Base-by-base conservation (phyloP, 2,888 invertebrate genomes). In the Antitype chi region DNA sequence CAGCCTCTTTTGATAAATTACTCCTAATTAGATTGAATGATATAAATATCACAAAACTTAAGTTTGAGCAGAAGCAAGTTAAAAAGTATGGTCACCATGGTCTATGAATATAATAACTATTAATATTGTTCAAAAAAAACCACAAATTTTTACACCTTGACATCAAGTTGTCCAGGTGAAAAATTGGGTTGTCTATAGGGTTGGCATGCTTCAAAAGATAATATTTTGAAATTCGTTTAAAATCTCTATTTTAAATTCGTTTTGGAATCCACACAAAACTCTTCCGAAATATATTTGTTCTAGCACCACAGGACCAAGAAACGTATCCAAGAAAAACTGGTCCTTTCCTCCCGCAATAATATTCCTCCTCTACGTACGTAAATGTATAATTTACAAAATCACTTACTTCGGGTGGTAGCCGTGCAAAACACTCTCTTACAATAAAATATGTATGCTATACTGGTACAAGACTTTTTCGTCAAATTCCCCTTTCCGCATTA, bases 321-420 rank as follows among this genome's bases (percentile, higher is more conserved):
- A 20, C 9, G 23, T 15, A 23, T n/a, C 1, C 23, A 15, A 20
- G 13, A n/a, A 72, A 78, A 71, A 32, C 11, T 47, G 23, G 52
- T 53, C 25, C 17, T 59, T 75, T 55, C 28, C 13, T n/a, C 53
- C 55, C 32, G 60, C 38, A 68, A 76, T 73, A 70, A 74, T 60
- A 75, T 87, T 72, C 64, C 3, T 47, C n/a, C 55, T 57, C 75
- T 70, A 52, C 76, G 77, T 84, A 78, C 74, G 55, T 57, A 73
- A 80, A 86, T 86, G 78, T 76, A 87, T 87, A 86, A 87, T 88
- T 87, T 74, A 88, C 71, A 80, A 86, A 86, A 88, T 86, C 84
- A 86, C 80, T 87, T 86, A 87, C 88, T 80, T 72, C 70, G 53
- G 60, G 25, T 28, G 71, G 64, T 28, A 80, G 64, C 70, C 74